Conservation (phyloP, 2,113 vertebrate genomes). For the Macaca mulatta region DNA sequence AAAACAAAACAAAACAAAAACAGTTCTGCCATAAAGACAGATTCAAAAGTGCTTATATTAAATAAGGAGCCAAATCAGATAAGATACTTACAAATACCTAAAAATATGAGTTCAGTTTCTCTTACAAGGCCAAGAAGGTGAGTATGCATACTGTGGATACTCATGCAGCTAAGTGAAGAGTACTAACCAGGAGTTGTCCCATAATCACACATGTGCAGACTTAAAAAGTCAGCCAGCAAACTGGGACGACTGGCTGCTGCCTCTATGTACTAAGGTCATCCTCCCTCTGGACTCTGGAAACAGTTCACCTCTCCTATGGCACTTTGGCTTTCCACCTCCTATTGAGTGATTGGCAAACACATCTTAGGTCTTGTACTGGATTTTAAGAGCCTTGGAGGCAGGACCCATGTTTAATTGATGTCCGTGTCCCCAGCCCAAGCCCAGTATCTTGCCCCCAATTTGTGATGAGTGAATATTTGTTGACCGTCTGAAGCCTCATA, state of each 20-base stretch:
- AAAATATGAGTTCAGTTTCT: background rate
- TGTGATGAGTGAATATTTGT: background rate
- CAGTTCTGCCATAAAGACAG: background rate
- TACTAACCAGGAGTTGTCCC: no score
- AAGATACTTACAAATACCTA: background rate
- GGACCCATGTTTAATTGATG: background rate
- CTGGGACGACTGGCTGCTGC: background rate
- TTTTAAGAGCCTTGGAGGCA: background rate
- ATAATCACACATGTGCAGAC: rapidly evolving
- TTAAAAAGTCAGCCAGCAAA: background rate
- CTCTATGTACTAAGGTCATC: background rate
- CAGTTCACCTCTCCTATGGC: background rate
- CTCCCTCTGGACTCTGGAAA: background rate
- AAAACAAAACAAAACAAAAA: no score
- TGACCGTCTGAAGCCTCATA: background rate
- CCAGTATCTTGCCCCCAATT: background rate
- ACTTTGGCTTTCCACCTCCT: background rate
- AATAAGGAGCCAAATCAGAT: background rate
- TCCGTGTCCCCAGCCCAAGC: background rate
- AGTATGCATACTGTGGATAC: background rate
- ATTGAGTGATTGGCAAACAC: background rate
- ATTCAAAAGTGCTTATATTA: background rate
- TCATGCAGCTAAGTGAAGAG: background rate
- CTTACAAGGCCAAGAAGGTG: background rate
- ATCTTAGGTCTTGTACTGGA: background rate